These are phyloP conservation scores for Cherax quadricarinatus DNA, from an alignment of 1,140 invertebrate species.

Conservation along the genomic window DNA sequence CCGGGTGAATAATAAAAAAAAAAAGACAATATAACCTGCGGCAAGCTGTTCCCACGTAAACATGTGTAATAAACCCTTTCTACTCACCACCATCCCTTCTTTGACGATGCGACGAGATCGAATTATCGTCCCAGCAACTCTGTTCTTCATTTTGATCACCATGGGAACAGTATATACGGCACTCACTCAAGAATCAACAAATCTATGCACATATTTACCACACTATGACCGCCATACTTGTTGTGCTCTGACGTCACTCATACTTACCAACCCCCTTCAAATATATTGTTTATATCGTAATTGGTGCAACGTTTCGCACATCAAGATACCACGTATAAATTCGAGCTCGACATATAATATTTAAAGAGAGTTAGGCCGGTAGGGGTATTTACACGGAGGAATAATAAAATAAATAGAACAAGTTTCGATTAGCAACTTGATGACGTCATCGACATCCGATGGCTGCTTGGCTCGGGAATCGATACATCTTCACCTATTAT, in stretches of 20 bases:
- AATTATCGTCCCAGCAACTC: conserved; percentile 41
- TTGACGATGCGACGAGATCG: conserved; percentile 49
- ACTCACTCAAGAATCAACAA: conserved; percentile 15
- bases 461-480: neutral
- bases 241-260: conserved; percentile 50
- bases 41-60: conserved; percentile 9
- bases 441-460: conserved; percentile 28
- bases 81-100: conserved; percentile 57
- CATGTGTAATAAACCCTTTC: neutral
- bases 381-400: too few species aligned
- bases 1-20: too few species aligned
- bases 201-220: conserved; percentile 37
- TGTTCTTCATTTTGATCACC: conserved; percentile 51
- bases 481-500: neutral
- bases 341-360: too few species aligned
- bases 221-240: conserved; percentile 46
- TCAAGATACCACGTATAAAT: too few species aligned
- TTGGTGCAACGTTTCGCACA: neutral
- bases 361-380: too few species aligned
- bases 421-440: conserved; percentile 22
- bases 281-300: neutral
- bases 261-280: neutral
- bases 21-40: neutral
- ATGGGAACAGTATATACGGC: neutral
- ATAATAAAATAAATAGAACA: neutral